phyloP scores from a whole-genome alignment of 2,113 vertebrate genomes.

The Hiodon tergisus region DNA sequence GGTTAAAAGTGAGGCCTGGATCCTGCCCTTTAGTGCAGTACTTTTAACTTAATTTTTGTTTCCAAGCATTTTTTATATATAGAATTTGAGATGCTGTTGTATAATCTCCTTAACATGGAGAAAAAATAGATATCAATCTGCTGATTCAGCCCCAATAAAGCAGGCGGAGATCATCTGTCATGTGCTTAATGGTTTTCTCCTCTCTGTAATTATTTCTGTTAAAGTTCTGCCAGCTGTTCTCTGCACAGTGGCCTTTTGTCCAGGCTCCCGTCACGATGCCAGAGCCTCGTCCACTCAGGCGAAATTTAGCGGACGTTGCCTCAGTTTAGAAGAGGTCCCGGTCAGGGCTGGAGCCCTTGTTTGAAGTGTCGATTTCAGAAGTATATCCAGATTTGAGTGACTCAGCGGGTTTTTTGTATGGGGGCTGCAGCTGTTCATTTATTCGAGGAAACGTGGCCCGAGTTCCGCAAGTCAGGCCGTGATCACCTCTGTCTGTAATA shows the following conservation, averaged over 20 bases:
- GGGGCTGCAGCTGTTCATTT: constrained; percentile 32
- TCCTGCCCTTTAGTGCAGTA: neutral
- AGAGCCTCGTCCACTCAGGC: neutral
- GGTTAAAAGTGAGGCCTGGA: neutral
- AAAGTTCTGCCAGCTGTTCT: constrained; percentile 42
- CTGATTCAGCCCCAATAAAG: constrained; percentile 42
- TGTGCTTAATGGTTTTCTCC: constrained; percentile 32
- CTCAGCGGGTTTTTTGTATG: too few species aligned
- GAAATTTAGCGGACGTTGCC: too few species aligned
- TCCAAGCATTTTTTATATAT: neutral
- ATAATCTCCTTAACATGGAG: neutral
- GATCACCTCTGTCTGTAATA: too few species aligned
- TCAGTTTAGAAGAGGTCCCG: too few species aligned
- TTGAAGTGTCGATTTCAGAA: too few species aligned
- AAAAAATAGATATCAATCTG: constrained; percentile 33
- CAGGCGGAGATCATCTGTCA: constrained; percentile 40
- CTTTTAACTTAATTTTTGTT: neutral
- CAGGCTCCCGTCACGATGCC: neutral
- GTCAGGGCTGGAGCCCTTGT: too few species aligned
- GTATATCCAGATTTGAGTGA: too few species aligned
- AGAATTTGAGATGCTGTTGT: neutral
- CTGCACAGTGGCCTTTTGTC: constrained; percentile 37
- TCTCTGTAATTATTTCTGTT: constrained; percentile 51
- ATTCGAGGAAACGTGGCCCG: constrained; percentile 2
- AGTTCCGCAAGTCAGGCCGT: constrained; percentile 38